Percentiles rank a stretch among this genome's conserved stretches.
phyloP scores from a whole-genome alignment of 1,140 invertebrate species.

The Samia ricini region DNA sequence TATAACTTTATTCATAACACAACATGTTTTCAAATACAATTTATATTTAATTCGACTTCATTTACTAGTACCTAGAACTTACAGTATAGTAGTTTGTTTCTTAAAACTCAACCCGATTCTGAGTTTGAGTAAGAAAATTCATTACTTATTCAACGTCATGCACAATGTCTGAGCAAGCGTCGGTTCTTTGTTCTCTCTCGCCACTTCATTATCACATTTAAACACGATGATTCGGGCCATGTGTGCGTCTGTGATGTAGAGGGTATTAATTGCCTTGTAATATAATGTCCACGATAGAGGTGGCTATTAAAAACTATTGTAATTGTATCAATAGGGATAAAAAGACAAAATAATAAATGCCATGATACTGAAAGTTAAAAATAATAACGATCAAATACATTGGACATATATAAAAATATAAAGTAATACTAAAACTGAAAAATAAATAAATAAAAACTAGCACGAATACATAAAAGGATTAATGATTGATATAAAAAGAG shows the following conservation, averaged over 20 bases:
- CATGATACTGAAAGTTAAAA: too few relatives aligned
- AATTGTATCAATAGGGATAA: too few relatives aligned
- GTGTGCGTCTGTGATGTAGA: slow-evolving; percentile 13
- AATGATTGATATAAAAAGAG: too few relatives aligned
- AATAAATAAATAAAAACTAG: too few relatives aligned
- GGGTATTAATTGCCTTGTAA: background rate
- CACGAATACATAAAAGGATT: too few relatives aligned
- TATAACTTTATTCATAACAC: too few relatives aligned
- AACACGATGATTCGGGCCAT: slow-evolving; percentile 41
- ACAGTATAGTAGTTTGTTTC: slow-evolving; percentile 23
- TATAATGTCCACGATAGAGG: background rate
- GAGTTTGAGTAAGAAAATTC: slow-evolving; percentile 33
- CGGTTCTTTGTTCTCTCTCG: slow-evolving; percentile 33
- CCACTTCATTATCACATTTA: slow-evolving; percentile 59
- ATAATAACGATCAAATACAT: too few relatives aligned
- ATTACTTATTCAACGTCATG: slow-evolving; percentile 62
- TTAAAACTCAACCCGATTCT: slow-evolving; percentile 25
- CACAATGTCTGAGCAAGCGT: slow-evolving; percentile 35
- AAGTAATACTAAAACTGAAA: too few relatives aligned
- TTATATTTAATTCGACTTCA: background rate
- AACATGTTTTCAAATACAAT: background rate
- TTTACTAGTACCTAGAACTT: background rate
- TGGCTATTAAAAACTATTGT: background rate
- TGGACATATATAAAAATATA: too few relatives aligned
- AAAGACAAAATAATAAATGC: too few relatives aligned